phyloP scores from a whole-genome alignment of 2,797 vertebrate genomes.

The Xiphorhynchus erythropygius region DNA sequence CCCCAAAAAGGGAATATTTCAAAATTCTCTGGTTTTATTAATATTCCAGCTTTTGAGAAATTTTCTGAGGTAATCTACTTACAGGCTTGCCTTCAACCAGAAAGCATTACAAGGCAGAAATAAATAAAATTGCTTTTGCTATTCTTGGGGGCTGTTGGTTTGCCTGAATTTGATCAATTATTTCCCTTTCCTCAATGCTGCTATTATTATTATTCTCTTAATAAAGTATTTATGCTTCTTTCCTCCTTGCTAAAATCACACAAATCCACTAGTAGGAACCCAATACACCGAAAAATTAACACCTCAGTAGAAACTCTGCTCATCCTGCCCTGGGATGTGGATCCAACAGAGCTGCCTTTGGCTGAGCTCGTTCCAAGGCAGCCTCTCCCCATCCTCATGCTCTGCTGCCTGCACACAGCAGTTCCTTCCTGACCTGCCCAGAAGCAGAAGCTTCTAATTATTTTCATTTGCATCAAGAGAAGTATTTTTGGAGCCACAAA shows the following conservation, averaged over 20 bases:
- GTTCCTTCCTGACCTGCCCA: constrained; percentile 49
- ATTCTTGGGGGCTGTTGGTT: not conserved
- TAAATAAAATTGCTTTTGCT: not conserved
- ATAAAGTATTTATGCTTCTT: not conserved
- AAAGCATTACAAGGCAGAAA: constrained; percentile 32
- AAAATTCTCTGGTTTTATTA: not conserved
- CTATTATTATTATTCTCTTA: not conserved
- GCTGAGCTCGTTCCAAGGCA: not conserved
- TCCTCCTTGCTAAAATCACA: not conserved
- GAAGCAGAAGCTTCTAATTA: constrained; percentile 47
- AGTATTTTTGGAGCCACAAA: constrained; percentile 34
- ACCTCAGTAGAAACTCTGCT: not conserved
- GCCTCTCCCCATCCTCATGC: not conserved
- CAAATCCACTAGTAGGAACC: not conserved
- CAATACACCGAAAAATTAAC: not conserved
- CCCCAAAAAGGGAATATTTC: not conserved
- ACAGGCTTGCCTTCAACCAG: constrained; percentile 10
- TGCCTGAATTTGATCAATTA: not conserved
- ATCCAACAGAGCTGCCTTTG: not conserved
- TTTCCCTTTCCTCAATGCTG: not conserved
- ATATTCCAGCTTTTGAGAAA: constrained; percentile 3
- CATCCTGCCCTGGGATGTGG: not conserved
- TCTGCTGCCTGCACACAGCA: not conserved
- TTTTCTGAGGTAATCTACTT: constrained; percentile 15
- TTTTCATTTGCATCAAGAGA: constrained; percentile 39